Conservation (phyloP, 1,140 invertebrate species). For the Aethina tumida region DNA sequence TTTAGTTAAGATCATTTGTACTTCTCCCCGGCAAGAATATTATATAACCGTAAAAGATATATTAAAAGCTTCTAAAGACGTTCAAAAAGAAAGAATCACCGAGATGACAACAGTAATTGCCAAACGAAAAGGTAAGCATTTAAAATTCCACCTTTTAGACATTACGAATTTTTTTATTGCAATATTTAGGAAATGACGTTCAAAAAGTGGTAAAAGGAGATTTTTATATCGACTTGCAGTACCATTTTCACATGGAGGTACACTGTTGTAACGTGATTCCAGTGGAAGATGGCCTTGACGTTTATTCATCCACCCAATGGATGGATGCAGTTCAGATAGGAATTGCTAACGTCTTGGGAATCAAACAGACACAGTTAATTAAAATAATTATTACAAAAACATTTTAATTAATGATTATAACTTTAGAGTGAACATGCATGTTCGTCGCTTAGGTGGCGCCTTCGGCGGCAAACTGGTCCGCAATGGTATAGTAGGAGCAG, state of each 20-base stretch:
- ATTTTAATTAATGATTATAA: neutral
- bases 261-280: slow-evolving; percentile 52
- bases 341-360: slow-evolving; percentile 47
- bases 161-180: slow-evolving; percentile 9
- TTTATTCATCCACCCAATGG: slow-evolving; percentile 55
- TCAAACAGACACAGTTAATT: slow-evolving; percentile 39
- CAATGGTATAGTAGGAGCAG: slow-evolving; percentile 36
- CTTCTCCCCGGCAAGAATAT: slow-evolving; percentile 37
- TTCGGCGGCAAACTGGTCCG: slow-evolving; percentile 56
- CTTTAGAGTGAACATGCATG: slow-evolving; percentile 40
- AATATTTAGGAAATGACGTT: slow-evolving; percentile 13
- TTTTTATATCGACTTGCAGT: slow-evolving; percentile 40
- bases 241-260: slow-evolving; percentile 53
- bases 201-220: slow-evolving; percentile 37
- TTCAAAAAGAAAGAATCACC: slow-evolving; percentile 15
- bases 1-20: slow-evolving; percentile 56
- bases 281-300: slow-evolving; percentile 50
- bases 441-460: slow-evolving; percentile 56
- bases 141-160: neutral
- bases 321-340: slow-evolving; percentile 49
- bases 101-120: slow-evolving; percentile 14
- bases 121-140: slow-evolving; percentile 18
- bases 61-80: slow-evolving; percentile 9
- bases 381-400: neutral
- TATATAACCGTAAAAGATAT: slow-evolving; percentile 54